Conservation (phyloP, 2,113 vertebrate genomes). For the Alligator mississippiensis region DNA sequence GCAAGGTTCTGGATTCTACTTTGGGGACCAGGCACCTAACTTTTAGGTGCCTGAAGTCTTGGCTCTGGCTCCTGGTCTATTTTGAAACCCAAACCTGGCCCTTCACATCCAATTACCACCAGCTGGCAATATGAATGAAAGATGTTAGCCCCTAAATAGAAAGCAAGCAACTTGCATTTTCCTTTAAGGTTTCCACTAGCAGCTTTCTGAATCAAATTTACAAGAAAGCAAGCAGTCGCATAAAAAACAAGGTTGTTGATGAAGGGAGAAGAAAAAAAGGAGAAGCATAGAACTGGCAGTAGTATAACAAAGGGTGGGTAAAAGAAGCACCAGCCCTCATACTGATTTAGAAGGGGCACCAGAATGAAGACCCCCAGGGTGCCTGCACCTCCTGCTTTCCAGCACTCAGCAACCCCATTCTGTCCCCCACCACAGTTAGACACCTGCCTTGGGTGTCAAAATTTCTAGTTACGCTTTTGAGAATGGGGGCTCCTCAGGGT, state of each 20-base stretch:
- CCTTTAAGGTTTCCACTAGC: neutral
- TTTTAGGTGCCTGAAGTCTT: neutral
- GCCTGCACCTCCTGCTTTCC: no score
- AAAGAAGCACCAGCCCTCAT: no score
- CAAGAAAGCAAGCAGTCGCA: neutral
- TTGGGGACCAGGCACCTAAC: neutral
- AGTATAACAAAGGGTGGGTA: no score
- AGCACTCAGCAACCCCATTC: no score
- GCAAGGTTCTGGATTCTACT: no score
- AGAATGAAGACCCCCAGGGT: no score
- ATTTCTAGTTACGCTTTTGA: no score
- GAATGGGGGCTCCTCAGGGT: neutral
- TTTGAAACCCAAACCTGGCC: neutral
- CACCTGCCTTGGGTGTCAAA: neutral
- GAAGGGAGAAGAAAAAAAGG: neutral
- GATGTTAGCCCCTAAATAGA: neutral
- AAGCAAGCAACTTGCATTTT: neutral
- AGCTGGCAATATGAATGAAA: neutral
- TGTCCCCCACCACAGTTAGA: neutral
- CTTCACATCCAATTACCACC: neutral
- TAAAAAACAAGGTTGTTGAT: neutral
- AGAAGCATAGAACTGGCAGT: neutral
- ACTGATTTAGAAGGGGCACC: no score
- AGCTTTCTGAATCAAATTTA: accelerated
- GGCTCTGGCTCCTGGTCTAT: neutral